Conservation (phyloP, 2,797 vertebrate species). For the Hoplostethus mediterraneus region DNA sequence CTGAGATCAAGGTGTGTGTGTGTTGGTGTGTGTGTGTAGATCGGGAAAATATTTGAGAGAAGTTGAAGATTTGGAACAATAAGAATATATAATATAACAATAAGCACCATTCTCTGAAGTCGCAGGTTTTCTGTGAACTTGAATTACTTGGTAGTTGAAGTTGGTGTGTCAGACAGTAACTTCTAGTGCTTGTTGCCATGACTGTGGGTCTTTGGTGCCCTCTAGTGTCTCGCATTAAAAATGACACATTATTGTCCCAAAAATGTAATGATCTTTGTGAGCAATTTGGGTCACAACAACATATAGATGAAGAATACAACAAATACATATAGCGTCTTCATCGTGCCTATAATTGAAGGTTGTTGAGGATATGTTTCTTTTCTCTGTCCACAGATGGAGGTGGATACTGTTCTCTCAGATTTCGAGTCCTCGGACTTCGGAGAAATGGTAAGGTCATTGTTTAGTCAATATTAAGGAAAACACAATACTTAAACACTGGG, state of each 20-base stretch:
- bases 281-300: not conserved
- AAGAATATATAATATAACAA: not conserved
- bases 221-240: constrained; percentile 45
- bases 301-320: accelerated
- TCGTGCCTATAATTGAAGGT: not conserved
- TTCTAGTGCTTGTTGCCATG: not conserved
- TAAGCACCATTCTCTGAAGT: no score
- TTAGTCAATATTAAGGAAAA: not conserved
- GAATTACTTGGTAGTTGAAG: not conserved
- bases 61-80: not conserved
- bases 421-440: constrained; percentile 97
- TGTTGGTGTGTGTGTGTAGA: not conserved
- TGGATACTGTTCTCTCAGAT: constrained; percentile 92
- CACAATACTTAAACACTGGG: not conserved
- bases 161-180: no score
- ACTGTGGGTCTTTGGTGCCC: constrained; percentile 31
- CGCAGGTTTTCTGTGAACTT: not conserved
- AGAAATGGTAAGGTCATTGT: constrained; percentile 89
- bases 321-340: not conserved
- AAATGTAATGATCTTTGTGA: not conserved
- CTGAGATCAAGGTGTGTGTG: constrained; percentile 88
- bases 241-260: not conserved
- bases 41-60: not conserved
- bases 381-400: constrained; percentile 87
- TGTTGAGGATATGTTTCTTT: not conserved